Evolutionary conservation across 2,797 vertebrate species (phyloP).

Genomic region (Simalia tracyae): DNA sequence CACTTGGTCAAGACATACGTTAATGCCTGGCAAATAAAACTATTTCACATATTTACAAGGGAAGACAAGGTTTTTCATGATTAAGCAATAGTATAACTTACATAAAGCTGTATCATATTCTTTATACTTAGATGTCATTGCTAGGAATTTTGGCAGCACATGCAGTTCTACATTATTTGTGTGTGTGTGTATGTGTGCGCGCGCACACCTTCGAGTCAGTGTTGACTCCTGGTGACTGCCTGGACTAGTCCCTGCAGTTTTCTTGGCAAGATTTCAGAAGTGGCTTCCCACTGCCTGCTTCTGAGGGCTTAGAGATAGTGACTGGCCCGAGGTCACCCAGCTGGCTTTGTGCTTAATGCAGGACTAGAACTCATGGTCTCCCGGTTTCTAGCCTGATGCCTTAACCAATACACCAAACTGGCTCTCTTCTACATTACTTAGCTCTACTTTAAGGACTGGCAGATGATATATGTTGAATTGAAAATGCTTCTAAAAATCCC

Average conservation of each 20-base stretch:
- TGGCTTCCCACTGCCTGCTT: not conserved
- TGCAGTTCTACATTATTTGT: not conserved
- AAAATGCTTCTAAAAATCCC: not conserved
- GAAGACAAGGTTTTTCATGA: conserved; percentile 35
- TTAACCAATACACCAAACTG: not conserved
- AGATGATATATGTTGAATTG: not conserved
- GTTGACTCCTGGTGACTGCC: not conserved
- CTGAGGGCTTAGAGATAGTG: not conserved
- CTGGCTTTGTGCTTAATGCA: not conserved
- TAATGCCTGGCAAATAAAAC: conserved; percentile 46
- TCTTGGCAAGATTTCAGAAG: not conserved
- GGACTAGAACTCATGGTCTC: not conserved
- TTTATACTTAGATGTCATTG: not conserved
- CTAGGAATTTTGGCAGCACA: not conserved
- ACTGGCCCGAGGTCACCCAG: not conserved
- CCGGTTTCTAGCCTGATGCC: not conserved
- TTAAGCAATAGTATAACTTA: not conserved
- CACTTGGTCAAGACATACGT: conserved; percentile 43
- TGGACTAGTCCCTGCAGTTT: not conserved
- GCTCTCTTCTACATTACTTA: not conserved
- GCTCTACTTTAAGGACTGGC: not conserved
- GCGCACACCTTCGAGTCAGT: not conserved
- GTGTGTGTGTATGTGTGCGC: not conserved
- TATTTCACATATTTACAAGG: conserved; percentile 41
- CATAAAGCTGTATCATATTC: not conserved